A percentile compares a stretch with the other conserved stretches of the same genome.
Evolutionary conservation across 2,113 vertebrate genomes (phyloP).

Genomic region (Bostrychus sinensis): DNA sequence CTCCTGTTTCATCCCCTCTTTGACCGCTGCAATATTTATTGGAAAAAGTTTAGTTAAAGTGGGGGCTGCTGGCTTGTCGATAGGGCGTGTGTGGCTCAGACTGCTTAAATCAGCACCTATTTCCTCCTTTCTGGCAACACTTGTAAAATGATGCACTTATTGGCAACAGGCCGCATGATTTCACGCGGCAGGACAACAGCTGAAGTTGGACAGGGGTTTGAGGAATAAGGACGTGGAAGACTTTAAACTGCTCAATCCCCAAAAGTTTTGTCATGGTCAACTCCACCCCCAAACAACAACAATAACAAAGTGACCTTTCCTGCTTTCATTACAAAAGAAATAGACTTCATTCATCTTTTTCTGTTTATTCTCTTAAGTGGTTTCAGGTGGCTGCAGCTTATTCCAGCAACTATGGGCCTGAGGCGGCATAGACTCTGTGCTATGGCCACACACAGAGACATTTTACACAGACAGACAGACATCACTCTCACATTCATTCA

Average conservation of each 20-base stretch:
- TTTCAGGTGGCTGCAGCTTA: no score
- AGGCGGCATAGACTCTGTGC: no score
- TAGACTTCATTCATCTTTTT: no score
- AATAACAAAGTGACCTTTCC: background rate
- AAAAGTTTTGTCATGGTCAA: slow-evolving; percentile 1
- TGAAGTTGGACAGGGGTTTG: background rate
- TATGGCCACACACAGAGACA: no score
- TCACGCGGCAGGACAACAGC: slow-evolving; percentile 4
- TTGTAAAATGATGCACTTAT: background rate
- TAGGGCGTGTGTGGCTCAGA: background rate
- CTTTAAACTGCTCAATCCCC: slow-evolving; percentile 1
- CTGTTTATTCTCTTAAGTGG: no score
- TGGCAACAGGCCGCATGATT: slow-evolving; percentile 16
- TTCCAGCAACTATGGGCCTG: no score
- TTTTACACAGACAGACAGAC: no score
- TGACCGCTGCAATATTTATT: background rate
- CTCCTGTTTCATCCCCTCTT: background rate
- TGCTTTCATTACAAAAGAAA: no score
- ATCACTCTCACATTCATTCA: no score
- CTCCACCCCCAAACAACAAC: slow-evolving; percentile 10
- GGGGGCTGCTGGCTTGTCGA: background rate
- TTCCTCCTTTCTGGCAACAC: background rate
- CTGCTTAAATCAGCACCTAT: background rate
- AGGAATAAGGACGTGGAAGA: slow-evolving; percentile 6
- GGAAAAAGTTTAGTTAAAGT: background rate